Evolutionary conservation across 2,888 invertebrate species (phyloP), one percentile per base, ranked within the genome.

Genomic region (Macaria notata): DNA sequence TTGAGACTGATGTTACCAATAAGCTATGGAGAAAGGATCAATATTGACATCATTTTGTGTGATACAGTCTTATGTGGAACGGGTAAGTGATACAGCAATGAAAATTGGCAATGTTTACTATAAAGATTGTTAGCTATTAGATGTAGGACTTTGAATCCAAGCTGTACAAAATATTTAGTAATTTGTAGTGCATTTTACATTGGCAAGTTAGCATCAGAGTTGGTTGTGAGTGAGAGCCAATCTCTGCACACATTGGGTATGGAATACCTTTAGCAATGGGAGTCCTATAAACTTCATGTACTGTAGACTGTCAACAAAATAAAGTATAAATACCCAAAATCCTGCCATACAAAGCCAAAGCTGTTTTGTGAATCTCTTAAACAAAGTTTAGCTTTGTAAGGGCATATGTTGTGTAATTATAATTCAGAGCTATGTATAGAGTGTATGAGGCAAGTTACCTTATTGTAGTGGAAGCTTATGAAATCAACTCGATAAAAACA

Each of bases 171-270:
- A 78, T 82, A 84, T 81, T 77, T 87, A 88, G 85, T 83, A 84
- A 87, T 83, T 86, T 75, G 86, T 89, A 90, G 90, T 87, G 84
- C 86, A 88, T 86, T 89, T 87, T 87, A 85, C 86, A 88, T 88
- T 81, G 78, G 79, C 78, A 83, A 83, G 79, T 84, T 83, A 74
- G 81, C 73, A 75, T 83, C 83, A 83, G 83, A 84, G 84, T 85
- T 78, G 61, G 84, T 86, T 86, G 82, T 78, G 80, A 84, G 83
- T 76, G 33, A 7, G 4, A 4, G 4, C 2, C 7, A 36, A 36
- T 36, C 19, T 67, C 65, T 79, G 74, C 76, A 77, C 78, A 72
- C n/a, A 36, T 72, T 75, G 76, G 70, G 71, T 73, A 72, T 75
- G 72, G 72, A 38, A 48, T 47, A 42, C 42, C 31, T 8, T 4